phyloP scores from a whole-genome alignment of 1,140 invertebrate species.

The Sycophaga agraensis region DNA sequence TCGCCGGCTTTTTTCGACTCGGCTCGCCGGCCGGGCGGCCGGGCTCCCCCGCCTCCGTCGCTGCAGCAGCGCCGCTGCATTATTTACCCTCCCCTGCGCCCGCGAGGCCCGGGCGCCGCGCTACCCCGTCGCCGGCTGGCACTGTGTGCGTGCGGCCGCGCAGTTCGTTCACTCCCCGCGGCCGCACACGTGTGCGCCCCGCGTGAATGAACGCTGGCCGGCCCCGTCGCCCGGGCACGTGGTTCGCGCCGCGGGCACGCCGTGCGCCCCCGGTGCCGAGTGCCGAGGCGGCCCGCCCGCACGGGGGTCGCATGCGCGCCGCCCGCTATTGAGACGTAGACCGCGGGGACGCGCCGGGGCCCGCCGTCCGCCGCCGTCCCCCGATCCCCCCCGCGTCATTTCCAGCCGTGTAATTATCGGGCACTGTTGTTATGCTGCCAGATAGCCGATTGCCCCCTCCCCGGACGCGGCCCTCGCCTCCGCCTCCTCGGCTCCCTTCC shows the following conservation, averaged over 20 bases:
- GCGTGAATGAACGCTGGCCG: too few relatives aligned
- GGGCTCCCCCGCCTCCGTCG: background rate
- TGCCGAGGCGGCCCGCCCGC: too few relatives aligned
- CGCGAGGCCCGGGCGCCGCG: too few relatives aligned
- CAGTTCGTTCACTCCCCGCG: too few relatives aligned
- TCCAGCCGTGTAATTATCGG: slow-evolving; percentile 48
- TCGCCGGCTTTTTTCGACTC: slow-evolving; percentile 3
- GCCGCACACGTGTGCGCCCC: too few relatives aligned
- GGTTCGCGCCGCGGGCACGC: too few relatives aligned
- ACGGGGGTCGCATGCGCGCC: too few relatives aligned
- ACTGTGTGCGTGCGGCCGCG: background rate
- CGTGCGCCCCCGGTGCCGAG: too few relatives aligned
- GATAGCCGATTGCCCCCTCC: slow-evolving; percentile 17
- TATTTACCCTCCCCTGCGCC: slow-evolving; percentile 7
- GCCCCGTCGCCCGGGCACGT: too few relatives aligned
- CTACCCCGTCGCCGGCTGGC: too few relatives aligned
- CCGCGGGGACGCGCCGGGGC: too few relatives aligned
- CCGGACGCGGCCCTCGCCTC: background rate
- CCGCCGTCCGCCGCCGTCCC: background rate
- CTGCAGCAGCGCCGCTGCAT: background rate
- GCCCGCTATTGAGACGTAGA: too few relatives aligned
- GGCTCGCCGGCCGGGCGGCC: background rate
- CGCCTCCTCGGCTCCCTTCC: slow-evolving; percentile 37
- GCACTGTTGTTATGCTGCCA: slow-evolving; percentile 38
- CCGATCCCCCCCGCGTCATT: slow-evolving; percentile 40